Conservation (phyloP, 1,140 invertebrate genomes). For the Zaprionus ornatus region DNA sequence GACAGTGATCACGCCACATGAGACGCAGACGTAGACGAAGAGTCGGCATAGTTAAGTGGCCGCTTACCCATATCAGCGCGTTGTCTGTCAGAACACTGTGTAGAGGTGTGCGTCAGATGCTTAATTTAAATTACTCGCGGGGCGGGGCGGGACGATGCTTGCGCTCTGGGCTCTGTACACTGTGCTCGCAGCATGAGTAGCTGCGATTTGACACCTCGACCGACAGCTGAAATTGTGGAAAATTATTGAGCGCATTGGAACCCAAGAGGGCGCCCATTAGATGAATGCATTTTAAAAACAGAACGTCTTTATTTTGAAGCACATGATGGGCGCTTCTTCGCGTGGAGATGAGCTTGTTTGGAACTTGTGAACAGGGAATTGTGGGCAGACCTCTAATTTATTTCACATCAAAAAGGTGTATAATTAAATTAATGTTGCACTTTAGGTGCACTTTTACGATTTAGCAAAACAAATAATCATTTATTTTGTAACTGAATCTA, state of each 20-base stretch:
- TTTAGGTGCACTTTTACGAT: conserved; percentile 48
- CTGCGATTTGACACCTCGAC: conserved; percentile 84
- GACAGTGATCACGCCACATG: conserved; percentile 73
- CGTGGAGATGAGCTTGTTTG: conserved; percentile 31
- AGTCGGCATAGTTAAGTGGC: conserved; percentile 69
- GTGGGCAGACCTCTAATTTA: conserved; percentile 72
- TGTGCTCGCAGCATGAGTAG: conserved; percentile 81
- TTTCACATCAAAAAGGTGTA: conserved; percentile 77
- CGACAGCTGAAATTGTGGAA: conserved; percentile 82
- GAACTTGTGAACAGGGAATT: conserved; percentile 57
- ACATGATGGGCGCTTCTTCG: neutral
- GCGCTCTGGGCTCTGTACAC: conserved; percentile 7
- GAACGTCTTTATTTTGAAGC: conserved; percentile 62
- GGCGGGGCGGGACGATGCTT: conserved; percentile 51
- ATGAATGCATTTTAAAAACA: conserved; percentile 54
- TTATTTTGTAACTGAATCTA: conserved; percentile 75
- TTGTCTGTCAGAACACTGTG: conserved; percentile 68
- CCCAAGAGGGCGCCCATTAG: conserved; percentile 79
- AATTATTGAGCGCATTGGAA: conserved; percentile 78
- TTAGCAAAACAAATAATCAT: conserved; percentile 74
- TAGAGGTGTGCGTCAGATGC: conserved; percentile 78
- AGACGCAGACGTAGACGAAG: conserved; percentile 50
- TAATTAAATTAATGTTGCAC: conserved; percentile 73
- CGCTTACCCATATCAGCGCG: conserved; percentile 78
- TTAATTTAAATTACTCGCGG: conserved; percentile 79